A percentile compares a stretch with the other conserved stretches of the same genome.
Evolutionary conservation across 2,888 invertebrate species (phyloP).

Genomic region (Halictus quadricinctus): DNA sequence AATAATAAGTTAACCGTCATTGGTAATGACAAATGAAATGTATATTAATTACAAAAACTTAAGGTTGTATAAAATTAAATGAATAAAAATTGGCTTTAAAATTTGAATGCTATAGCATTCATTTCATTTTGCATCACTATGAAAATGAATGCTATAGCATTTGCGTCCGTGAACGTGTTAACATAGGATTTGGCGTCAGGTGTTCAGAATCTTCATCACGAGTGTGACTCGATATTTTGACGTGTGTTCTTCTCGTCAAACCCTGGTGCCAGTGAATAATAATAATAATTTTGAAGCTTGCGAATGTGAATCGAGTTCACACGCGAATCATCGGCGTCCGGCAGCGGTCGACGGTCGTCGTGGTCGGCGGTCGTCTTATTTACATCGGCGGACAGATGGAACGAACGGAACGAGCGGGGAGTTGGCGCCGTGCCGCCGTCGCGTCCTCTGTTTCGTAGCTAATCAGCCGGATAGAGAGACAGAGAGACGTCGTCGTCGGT

Average conservation of each 20-base stretch:
- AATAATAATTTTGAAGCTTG: neutral
- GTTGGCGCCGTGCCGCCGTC: constrained; percentile 52
- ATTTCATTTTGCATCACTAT: too few species aligned
- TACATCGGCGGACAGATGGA: constrained; percentile 22
- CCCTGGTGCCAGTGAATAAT: neutral
- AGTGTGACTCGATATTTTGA: too few species aligned
- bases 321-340: neutral
- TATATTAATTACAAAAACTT: too few species aligned
- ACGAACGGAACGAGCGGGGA: constrained; percentile 2
- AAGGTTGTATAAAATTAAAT: too few species aligned
- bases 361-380: constrained; percentile 22
- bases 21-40: too few species aligned
- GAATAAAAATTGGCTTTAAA: too few species aligned
- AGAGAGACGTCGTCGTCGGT: neutral
- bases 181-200: too few species aligned
- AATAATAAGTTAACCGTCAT: too few species aligned
- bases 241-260: neutral
- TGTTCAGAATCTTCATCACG: too few species aligned
- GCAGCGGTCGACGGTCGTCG: neutral
- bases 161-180: too few species aligned
- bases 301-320: neutral
- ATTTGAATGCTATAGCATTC: too few species aligned
- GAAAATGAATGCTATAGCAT: too few species aligned
- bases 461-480: constrained; percentile 30
- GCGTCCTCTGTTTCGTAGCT: constrained; percentile 39